phyloP scores from a whole-genome alignment of 2,113 vertebrate species.

The Otus sunia region DNA sequence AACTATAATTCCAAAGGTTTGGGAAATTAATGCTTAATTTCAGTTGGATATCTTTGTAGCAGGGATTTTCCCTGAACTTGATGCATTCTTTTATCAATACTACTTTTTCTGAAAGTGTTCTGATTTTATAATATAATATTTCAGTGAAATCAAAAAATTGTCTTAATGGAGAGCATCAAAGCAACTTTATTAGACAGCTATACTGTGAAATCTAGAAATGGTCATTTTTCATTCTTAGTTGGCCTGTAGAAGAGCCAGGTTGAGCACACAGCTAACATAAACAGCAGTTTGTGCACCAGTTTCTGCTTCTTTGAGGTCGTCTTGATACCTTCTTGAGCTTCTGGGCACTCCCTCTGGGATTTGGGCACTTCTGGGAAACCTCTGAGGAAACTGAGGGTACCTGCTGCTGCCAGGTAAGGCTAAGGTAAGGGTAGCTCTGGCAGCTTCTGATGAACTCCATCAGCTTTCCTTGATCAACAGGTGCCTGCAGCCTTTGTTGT shows the following conservation, averaged over 20 bases:
- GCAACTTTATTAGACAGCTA: background rate
- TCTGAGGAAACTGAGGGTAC: background rate
- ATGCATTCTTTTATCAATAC: background rate
- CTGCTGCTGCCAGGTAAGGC: background rate
- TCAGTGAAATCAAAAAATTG: background rate
- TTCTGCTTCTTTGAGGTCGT: background rate
- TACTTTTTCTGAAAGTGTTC: background rate
- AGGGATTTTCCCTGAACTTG: background rate
- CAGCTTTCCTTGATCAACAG: background rate
- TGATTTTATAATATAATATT: background rate
- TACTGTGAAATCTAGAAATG: background rate
- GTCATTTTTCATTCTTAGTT: background rate
- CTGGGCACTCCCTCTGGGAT: background rate
- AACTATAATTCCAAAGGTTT: background rate
- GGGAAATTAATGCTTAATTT: background rate
- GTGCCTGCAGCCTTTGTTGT: background rate
- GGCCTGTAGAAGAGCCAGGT: background rate
- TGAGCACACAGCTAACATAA: background rate
- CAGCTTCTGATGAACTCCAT: fast-evolving
- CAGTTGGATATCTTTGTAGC: background rate
- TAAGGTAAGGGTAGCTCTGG: background rate
- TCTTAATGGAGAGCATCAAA: background rate
- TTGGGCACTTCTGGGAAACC: background rate
- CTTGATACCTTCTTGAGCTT: background rate
- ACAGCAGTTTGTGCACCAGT: background rate